Percentiles rank a stretch among this genome's conserved stretches.
These are phyloP conservation scores for Bombus ignitus DNA, from an alignment of 1,140 invertebrate genomes.

Conservation along the genomic window DNA sequence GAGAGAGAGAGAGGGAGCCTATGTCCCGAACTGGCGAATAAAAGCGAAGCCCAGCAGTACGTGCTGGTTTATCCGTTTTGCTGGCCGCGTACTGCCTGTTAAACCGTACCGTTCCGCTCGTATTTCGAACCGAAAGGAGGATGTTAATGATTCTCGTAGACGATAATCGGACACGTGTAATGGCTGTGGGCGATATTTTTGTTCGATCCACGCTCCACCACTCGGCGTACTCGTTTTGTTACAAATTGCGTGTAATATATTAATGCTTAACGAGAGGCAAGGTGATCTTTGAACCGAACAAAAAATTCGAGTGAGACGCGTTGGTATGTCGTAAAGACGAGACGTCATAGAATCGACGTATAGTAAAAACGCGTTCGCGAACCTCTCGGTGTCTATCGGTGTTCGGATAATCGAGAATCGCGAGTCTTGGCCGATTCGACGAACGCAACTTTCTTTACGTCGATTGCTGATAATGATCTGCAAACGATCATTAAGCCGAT, in stretches of 20 bases:
- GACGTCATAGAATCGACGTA: not conserved
- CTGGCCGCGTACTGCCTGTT: slow-evolving; percentile 2
- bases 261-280: not conserved
- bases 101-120: slow-evolving; percentile 40
- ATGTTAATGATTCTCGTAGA: slow-evolving; percentile 58
- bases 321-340: not conserved
- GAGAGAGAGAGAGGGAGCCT: no score
- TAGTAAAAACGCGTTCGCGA: no score
- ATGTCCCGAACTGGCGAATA: slow-evolving; percentile 43
- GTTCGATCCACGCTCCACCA: not conserved
- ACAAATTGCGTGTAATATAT: slow-evolving; percentile 30
- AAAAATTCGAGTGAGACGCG: no score
- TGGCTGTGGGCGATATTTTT: slow-evolving; percentile 37
- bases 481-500: slow-evolving; percentile 66
- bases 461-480: slow-evolving; percentile 58
- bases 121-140: slow-evolving; percentile 14
- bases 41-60: slow-evolving; percentile 37
- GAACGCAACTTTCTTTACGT: slow-evolving; percentile 12
- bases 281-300: not conserved
- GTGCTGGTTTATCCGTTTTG: slow-evolving; percentile 26
- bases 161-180: slow-evolving; percentile 32
- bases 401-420: slow-evolving; percentile 1
- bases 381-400: not conserved
- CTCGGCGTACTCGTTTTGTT: not conserved
- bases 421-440: not conserved